A percentile compares a stretch with the other conserved stretches of the same genome.
Evolutionary conservation across 2,888 invertebrate genomes (phyloP).

Genomic region (Cantharis nigra): DNA sequence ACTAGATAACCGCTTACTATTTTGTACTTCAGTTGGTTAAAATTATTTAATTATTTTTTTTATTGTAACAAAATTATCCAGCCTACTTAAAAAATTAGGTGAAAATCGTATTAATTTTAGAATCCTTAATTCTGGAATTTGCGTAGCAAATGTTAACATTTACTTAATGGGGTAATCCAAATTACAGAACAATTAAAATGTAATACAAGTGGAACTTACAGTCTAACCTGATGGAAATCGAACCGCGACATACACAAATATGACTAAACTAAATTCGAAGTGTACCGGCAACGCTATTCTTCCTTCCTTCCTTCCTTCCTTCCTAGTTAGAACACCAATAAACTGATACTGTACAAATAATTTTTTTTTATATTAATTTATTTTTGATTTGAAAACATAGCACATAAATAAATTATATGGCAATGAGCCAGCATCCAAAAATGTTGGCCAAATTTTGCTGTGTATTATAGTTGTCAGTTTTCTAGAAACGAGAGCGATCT

Average conservation of each 20-base stretch:
- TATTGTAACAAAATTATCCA: background rate
- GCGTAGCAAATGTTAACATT: background rate
- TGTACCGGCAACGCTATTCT: background rate
- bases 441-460: background rate
- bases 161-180: background rate
- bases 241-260: background rate
- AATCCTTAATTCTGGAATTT: background rate
- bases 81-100: no score
- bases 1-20: background rate
- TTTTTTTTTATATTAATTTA: background rate
- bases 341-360: background rate
- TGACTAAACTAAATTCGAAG: background rate
- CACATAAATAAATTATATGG: background rate
- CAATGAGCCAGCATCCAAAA: background rate
- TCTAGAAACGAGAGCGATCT: background rate
- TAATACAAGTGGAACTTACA: background rate
- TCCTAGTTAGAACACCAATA: background rate
- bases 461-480: background rate
- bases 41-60: background rate
- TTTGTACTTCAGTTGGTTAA: background rate
- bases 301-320: background rate
- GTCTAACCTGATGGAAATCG: background rate
- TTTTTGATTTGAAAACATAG: background rate
- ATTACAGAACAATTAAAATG: background rate
- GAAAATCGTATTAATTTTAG: background rate